Percentiles rank a stretch among this genome's conserved stretches.
Conservation (phyloP, 1,140 invertebrate genomes). For the Dermatophagoides farinae region DNA sequence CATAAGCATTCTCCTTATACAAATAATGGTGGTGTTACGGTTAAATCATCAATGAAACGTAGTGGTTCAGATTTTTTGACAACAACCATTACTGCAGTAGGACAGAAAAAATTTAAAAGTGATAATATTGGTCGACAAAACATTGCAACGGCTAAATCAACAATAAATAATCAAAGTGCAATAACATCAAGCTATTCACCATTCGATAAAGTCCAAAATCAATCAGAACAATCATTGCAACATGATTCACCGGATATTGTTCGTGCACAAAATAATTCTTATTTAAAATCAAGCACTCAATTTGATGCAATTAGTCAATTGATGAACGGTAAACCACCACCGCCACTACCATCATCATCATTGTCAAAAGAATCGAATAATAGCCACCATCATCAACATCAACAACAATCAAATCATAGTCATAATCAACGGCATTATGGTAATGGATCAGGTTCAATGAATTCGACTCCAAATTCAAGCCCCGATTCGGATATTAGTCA, state of each 20-base stretch:
- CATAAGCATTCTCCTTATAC: no score
- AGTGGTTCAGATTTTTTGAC: no score
- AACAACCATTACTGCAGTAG: no score
- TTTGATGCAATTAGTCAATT: no score
- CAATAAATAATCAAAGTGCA: neutral
- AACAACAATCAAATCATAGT: neutral
- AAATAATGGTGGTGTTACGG: no score
- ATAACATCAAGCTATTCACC: neutral
- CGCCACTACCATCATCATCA: no score
- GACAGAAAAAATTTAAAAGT: neutral
- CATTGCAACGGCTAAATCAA: neutral
- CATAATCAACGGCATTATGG: conserved; percentile 1
- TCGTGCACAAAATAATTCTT: no score
- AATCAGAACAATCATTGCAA: neutral
- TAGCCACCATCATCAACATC: no score
- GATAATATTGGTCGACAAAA: neutral
- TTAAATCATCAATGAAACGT: no score
- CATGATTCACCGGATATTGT: neutral
- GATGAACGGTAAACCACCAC: no score
- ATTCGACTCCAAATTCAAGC: conserved; percentile 13
- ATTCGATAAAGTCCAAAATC: neutral
- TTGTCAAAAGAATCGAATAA: no score
- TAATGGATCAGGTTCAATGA: conserved; percentile 12
- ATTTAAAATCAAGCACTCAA: no score
- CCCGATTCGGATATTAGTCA: conserved; percentile 13